These are phyloP conservation scores for Diachasma alloeum DNA, from an alignment of 1,140 invertebrate species.

Conservation along the genomic window DNA sequence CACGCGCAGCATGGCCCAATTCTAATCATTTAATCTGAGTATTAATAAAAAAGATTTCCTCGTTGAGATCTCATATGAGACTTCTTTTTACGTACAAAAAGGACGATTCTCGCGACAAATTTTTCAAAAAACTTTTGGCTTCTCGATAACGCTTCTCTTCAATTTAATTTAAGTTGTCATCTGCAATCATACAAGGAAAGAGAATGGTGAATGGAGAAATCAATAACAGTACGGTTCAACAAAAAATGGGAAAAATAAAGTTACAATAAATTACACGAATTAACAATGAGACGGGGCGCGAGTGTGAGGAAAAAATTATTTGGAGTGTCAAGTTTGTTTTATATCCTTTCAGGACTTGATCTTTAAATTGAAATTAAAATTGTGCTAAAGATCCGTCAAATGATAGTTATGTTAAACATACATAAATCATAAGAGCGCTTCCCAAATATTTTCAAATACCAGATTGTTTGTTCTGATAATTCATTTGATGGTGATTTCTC, in stretches of 20 bases:
- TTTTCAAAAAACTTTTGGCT: neutral
- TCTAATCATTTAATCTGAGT: constrained; percentile 8
- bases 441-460: too few species aligned
- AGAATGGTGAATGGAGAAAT: neutral
- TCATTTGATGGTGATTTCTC: neutral
- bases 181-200: neutral
- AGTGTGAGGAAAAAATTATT: neutral
- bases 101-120: neutral
- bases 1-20: constrained; percentile 6
- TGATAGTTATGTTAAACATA: neutral
- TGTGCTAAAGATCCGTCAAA: neutral
- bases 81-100: neutral
- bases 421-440: too few species aligned
- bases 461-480: neutral
- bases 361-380: neutral
- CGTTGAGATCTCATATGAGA: neutral
- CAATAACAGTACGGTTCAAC: neutral
- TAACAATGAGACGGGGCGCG: neutral
- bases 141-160: neutral
- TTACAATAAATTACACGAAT: constrained; percentile 1
- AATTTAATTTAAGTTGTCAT: neutral
- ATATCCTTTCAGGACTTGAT: neutral
- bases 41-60: constrained; percentile 3
- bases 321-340: neutral
- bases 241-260: neutral